Percentiles rank a stretch among this genome's conserved stretches.
These are phyloP conservation scores for Thunnus maccoyii DNA, from an alignment of 2,113 vertebrate species.

Conservation along the genomic window DNA sequence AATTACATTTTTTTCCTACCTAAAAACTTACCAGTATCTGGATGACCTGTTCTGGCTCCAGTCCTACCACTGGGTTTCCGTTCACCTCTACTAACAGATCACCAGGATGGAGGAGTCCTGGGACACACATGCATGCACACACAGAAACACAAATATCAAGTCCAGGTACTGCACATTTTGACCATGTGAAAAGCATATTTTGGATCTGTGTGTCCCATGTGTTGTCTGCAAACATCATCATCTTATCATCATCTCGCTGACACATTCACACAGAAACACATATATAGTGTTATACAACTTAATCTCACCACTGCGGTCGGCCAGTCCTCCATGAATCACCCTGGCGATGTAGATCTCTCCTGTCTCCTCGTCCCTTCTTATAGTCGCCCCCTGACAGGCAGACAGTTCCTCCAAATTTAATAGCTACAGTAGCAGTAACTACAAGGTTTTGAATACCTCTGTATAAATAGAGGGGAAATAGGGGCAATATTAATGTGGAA, in stretches of 20 bases:
- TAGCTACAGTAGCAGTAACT: not conserved
- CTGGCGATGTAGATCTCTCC: slow-evolving; percentile 92
- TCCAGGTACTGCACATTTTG: not conserved
- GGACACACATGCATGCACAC: slow-evolving; percentile 2
- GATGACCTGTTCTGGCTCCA: slow-evolving; percentile 93
- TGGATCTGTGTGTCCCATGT: too few relatives aligned
- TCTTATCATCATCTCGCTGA: too few relatives aligned
- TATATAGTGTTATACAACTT: not conserved
- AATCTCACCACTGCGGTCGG: slow-evolving; percentile 92
- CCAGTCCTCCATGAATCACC: slow-evolving; percentile 93
- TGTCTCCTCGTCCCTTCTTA: slow-evolving; percentile 90
- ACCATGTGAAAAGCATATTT: not conserved
- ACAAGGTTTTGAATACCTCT: not conserved
- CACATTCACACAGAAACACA: not conserved
- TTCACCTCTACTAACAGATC: slow-evolving; percentile 95
- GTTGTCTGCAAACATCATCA: too few relatives aligned
- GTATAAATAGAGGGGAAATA: too few relatives aligned
- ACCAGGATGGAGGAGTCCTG: slow-evolving; percentile 91
- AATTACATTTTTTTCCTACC: not conserved
- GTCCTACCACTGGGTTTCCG: slow-evolving; percentile 88
- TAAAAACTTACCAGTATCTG: slow-evolving; percentile 89
- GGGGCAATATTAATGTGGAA: too few relatives aligned
- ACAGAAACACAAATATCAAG: not conserved
- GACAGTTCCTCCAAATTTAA: not conserved
- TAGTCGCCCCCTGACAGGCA: slow-evolving; percentile 90